A percentile compares a stretch with the other conserved stretches of the same genome.
phyloP scores from a whole-genome alignment of 2,888 invertebrate genomes.

The Sinodicranocentrus sp. region DNA sequence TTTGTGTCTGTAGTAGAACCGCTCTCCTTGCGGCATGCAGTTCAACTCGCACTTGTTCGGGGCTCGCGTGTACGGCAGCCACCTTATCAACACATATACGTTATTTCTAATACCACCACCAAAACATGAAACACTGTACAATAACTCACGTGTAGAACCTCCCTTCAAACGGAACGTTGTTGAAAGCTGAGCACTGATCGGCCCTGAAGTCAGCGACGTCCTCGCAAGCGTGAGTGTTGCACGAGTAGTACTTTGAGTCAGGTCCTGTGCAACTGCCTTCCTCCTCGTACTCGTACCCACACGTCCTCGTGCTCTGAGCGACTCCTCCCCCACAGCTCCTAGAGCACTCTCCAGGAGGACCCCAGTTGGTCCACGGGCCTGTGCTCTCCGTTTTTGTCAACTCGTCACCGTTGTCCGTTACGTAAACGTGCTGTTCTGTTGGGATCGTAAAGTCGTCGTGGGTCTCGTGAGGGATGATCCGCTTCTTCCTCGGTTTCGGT shows the following conservation, averaged over 20 bases:
- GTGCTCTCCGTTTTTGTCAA: background rate
- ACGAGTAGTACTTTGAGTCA: slow-evolving; percentile 91
- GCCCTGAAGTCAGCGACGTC: slow-evolving; percentile 86
- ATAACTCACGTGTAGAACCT: slow-evolving; percentile 87
- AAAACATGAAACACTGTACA: background rate
- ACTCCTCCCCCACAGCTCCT: slow-evolving; percentile 96
- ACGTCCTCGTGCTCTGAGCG: slow-evolving; percentile 89
- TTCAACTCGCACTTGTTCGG: slow-evolving; percentile 96
- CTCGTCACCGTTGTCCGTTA: slow-evolving; percentile 33
- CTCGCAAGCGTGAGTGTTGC: slow-evolving; percentile 87
- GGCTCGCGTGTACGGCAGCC: slow-evolving; percentile 93
- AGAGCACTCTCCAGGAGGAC: slow-evolving; percentile 90
- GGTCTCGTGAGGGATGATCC: slow-evolving; percentile 15
- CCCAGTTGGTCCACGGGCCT: slow-evolving; percentile 83
- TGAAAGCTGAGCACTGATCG: slow-evolving; percentile 92
- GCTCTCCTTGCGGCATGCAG: slow-evolving; percentile 94
- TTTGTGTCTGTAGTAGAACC: slow-evolving; percentile 93
- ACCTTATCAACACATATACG: slow-evolving; percentile 80
- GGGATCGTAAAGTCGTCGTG: slow-evolving; percentile 10
- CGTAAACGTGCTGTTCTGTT: slow-evolving; percentile 14
- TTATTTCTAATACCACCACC: slow-evolving; percentile 2
- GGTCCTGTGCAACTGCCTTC: slow-evolving; percentile 86
- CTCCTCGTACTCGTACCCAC: slow-evolving; percentile 82
- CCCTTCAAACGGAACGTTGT: slow-evolving; percentile 89
- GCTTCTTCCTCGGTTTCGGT: slow-evolving; percentile 1